Evolutionary conservation across 2,113 vertebrate genomes (phyloP), one percentile per base, ranked within the genome.

Genomic region (Salvelinus namaycush): DNA sequence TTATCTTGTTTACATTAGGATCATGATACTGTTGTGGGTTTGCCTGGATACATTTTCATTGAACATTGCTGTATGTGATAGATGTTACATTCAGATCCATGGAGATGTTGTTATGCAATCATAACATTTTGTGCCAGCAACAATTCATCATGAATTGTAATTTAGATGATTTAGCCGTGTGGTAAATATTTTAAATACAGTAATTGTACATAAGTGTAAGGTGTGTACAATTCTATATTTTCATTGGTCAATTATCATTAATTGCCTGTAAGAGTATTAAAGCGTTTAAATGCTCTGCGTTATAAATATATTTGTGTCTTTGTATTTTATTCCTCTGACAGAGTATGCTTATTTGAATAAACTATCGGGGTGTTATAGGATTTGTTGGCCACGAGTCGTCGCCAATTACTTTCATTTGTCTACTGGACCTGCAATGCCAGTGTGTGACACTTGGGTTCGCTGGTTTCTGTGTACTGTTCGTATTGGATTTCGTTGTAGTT

Each of bases 381-480:
- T 11, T 44, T 44, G 11, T 44, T 44, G 39, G 39, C 68, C 68
- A 70, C 39, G 9, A 11, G 68, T 39, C 68, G 68, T 44, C 31
- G 68, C 68, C n/a, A 11, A 14, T 70, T 49, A 48, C 68, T 64
- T 9, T 11, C n/a, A 69, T 3, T 16, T 7, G 27, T 12, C 39
- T 44, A 44, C 39, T 44, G 39, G 39, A 62, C 9, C 0, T 71
- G 62, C 11, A 81, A 51, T 83, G 16, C 16, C 22, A 4, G 1
- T 1, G 5, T 8, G 0, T 1, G 80, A 16, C 90, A 72, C 84
- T 82, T 60, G 88, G 89, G 12, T 87, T 68, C 90, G 87, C 79
- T 60, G 39, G 39, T 44, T 44, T 44, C 39, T 44, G 39, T 44
- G 54, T 70, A 27, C 49, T 64, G 27, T 29, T 76, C 8, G 39